Percentiles rank a stretch among this genome's conserved stretches.
These are phyloP conservation scores for Apostichopus leukothele DNA, from an alignment of 53 echinoderm and acorn worm genomes.

Conservation along the genomic window DNA sequence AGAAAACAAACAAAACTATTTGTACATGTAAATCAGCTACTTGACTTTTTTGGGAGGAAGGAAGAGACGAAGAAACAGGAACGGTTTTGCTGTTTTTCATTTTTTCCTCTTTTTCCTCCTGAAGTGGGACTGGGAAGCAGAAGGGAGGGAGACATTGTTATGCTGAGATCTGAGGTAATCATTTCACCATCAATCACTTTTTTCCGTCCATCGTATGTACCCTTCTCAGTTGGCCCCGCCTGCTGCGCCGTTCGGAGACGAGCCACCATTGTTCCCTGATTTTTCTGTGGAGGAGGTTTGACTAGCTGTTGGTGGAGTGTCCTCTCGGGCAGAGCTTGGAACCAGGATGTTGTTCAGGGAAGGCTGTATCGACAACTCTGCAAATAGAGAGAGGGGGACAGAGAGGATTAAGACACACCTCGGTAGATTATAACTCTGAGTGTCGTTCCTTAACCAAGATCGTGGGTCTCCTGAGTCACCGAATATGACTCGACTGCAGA, in stretches of 20 bases:
- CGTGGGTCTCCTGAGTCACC: too few relatives aligned
- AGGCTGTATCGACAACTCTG: constrained; percentile 51
- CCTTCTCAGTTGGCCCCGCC: constrained; percentile 19
- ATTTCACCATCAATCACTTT: background rate
- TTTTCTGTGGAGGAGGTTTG: constrained; percentile 30
- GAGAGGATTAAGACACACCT: too few relatives aligned
- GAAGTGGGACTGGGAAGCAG: background rate
- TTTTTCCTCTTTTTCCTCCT: too few relatives aligned
- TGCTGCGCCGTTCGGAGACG: constrained; percentile 9
- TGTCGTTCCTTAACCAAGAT: too few relatives aligned
- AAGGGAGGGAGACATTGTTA: background rate
- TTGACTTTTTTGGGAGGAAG: too few relatives aligned
- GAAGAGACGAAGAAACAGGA: too few relatives aligned
- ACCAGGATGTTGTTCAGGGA: constrained; percentile 46
- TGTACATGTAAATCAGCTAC: too few relatives aligned
- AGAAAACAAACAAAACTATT: too few relatives aligned
- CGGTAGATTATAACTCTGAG: too few relatives aligned
- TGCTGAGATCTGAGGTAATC: background rate
- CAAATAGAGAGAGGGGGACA: background rate
- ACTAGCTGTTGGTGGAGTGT: constrained; percentile 36
- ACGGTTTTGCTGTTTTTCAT: too few relatives aligned
- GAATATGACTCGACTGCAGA: too few relatives aligned
- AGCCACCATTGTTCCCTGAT: constrained; percentile 21
- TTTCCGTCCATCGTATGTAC: background rate
- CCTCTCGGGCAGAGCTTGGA: constrained; percentile 41